Evolutionary conservation across 2,888 invertebrate genomes (phyloP).

Genomic region (Drosophila nr. medialis): DNA sequence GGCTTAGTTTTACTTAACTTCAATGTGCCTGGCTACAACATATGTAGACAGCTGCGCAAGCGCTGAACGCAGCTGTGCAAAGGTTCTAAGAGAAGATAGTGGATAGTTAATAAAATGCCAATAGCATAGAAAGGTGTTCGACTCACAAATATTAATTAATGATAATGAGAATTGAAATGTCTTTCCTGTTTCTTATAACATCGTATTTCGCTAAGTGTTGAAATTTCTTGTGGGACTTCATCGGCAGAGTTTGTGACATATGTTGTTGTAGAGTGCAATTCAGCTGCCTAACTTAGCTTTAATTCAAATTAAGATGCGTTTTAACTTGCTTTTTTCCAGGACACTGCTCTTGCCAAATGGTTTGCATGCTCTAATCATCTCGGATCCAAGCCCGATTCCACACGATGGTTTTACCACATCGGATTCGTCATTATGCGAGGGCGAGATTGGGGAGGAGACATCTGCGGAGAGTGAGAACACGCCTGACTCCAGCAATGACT

Average conservation of each 20-base stretch:
- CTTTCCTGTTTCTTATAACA: neutral
- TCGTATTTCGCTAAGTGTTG: neutral
- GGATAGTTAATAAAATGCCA: neutral
- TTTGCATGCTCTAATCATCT: slow-evolving; percentile 89
- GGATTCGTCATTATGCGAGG: slow-evolving; percentile 70
- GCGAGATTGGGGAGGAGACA: slow-evolving; percentile 66
- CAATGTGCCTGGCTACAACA: neutral
- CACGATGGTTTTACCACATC: slow-evolving; percentile 79
- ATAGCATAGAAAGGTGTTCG: neutral
- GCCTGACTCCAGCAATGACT: slow-evolving; percentile 35
- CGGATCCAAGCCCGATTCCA: slow-evolving; percentile 86
- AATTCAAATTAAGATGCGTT: neutral
- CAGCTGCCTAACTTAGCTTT: neutral
- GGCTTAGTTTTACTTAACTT: neutral
- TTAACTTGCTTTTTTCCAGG: slow-evolving; percentile 82
- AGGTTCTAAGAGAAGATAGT: neutral
- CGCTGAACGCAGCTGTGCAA: neutral
- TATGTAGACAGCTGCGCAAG: neutral
- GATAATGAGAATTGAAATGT: neutral
- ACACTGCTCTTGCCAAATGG: slow-evolving; percentile 89
- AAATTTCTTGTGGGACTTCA: neutral
- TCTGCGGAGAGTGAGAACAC: slow-evolving; percentile 67
- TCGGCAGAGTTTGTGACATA: neutral
- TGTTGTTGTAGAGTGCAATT: neutral
- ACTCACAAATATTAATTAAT: neutral